Conservation (phyloP, 2,888 invertebrate species). For the Phymatocera aterrima region DNA sequence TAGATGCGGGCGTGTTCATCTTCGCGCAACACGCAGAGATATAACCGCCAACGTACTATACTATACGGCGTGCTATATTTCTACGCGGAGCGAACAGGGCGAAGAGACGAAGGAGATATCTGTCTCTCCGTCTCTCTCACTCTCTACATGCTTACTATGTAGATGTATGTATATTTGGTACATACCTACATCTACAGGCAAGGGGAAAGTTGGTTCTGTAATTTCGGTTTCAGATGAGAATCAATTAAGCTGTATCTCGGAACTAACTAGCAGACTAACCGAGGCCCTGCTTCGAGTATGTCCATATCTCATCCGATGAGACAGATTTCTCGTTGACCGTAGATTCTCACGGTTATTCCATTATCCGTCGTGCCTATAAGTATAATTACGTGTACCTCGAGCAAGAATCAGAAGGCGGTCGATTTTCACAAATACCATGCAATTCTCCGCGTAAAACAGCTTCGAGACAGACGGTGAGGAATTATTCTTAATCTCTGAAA, state of each 20-base stretch:
- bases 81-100: not conserved
- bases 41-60: slow-evolving; percentile 42
- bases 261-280: slow-evolving; percentile 44
- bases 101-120: not conserved
- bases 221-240: slow-evolving; percentile 55
- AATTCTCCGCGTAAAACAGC: too few species aligned
- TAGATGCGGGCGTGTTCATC: slow-evolving; percentile 25
- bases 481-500: too few species aligned
- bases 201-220: slow-evolving; percentile 49
- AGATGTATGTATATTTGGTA: slow-evolving; percentile 5
- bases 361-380: not conserved
- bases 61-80: too few species aligned
- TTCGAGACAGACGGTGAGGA: too few species aligned
- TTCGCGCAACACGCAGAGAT: not conserved
- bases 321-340: slow-evolving; percentile 28
- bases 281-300: slow-evolving; percentile 11
- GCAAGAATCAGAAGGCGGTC: too few species aligned
- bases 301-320: slow-evolving; percentile 24
- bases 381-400: too few species aligned
- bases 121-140: too few species aligned
- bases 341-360: not conserved
- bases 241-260: slow-evolving; percentile 56
- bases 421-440: too few species aligned
- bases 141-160: slow-evolving; percentile 14
- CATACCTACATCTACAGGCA: not conserved